Evolutionary conservation across 1,140 invertebrate species (phyloP).

Genomic region (Tribolium castaneum): DNA sequence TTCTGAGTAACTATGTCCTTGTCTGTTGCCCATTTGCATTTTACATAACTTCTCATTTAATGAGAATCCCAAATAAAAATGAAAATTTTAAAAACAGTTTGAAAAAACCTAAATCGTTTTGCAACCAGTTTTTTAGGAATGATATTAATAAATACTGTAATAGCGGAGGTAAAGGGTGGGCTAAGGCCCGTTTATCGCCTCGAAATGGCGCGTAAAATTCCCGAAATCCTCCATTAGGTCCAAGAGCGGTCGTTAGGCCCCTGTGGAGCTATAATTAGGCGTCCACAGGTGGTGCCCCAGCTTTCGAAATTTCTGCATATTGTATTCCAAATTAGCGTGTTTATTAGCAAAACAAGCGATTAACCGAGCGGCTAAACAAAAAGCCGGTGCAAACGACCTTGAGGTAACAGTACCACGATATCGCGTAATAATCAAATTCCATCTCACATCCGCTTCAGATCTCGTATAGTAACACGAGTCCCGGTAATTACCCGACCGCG

Average conservation of each 20-base stretch:
- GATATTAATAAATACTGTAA: too few species aligned
- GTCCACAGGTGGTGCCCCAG: neutral
- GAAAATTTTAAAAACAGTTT: too few species aligned
- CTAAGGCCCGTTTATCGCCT: too few species aligned
- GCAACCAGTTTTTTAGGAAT: too few species aligned
- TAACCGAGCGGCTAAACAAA: constrained; percentile 26
- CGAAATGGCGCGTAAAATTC: too few species aligned
- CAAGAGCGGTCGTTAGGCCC: too few species aligned
- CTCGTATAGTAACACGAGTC: neutral
- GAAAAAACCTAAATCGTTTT: too few species aligned
- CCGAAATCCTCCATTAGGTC: too few species aligned
- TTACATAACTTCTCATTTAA: too few species aligned
- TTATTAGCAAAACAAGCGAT: constrained; percentile 17
- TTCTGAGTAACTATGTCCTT: neutral
- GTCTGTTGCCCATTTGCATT: too few species aligned
- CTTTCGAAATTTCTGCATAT: neutral
- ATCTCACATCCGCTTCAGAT: constrained; percentile 27
- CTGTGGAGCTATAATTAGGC: neutral
- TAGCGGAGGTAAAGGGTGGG: too few species aligned
- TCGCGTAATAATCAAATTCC: constrained; percentile 30
- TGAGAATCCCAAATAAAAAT: too few species aligned
- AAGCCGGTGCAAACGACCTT: constrained; percentile 22
- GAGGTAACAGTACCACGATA: constrained; percentile 10
- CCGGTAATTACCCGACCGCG: neutral
- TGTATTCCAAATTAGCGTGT: constrained; percentile 13